Evolutionary conservation across 2,113 vertebrate genomes (phyloP), one percentile per base, ranked within the genome.

Genomic region (Terrapene triunguis): DNA sequence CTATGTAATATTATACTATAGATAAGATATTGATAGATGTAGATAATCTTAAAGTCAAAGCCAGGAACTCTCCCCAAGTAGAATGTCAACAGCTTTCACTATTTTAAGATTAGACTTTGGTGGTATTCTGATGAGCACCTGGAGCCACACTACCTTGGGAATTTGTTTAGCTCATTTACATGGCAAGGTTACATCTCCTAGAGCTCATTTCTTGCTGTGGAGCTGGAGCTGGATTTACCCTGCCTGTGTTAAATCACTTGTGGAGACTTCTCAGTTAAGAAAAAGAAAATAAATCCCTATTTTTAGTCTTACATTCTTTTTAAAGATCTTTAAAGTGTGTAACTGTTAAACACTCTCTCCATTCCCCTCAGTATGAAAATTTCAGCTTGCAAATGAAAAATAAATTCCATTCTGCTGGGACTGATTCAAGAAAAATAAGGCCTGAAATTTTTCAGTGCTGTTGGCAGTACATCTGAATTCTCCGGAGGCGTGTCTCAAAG

Each of bases 391-490:
- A 92, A 98, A 92, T 96, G 97, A 97, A 98, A 98, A 97, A 97
- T 93, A 98, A 97, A 97, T 96, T 98, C 96, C 94, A 96, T 93
- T 98, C 91, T 55, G 85, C 91, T 96, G 94, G 90, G 96, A 94
- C 1, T 9, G 29, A 95, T 85, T 97, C 98, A 98, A 98, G 96
- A 95, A 98, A 98, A 98, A 98, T 95, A 98, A 97, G 96, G 96
- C 65, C 94, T 92, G 94, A 98, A 92, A 95, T 97, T 95, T 98
- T 97, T 96, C 95, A 78, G 91, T 44, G 85, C 94, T 97, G 93
- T 50, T 98, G 97, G 98, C 98, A 98, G 97, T 76, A 98, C 96
- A 98, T 98, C 92, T 85, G 22, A 97, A 98, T 95, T 96, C 97
- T 98, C 98, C 89, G 1, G 96, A 97, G 98, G 97, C 79, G 13